A percentile compares a stretch with the other conserved stretches of the same genome.
Conservation (phyloP, 2,797 vertebrate species). For the Phalanger gymnotis region DNA sequence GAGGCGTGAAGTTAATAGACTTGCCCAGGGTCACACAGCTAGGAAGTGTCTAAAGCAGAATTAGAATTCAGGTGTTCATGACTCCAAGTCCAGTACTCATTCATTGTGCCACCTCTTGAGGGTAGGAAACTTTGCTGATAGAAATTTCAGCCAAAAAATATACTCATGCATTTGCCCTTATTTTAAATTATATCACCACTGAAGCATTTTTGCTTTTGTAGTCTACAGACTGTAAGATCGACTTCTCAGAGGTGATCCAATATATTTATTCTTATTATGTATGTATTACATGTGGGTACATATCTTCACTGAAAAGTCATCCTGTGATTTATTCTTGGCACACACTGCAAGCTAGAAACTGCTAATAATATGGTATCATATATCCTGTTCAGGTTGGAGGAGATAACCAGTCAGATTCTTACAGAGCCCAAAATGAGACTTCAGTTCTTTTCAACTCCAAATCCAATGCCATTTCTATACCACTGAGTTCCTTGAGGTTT, state of each 20-base stretch:
- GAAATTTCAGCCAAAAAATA: background rate
- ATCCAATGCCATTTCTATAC: background rate
- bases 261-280: background rate
- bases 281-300: background rate
- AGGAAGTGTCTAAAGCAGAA: background rate
- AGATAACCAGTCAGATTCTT: background rate
- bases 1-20: background rate
- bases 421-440: background rate
- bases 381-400: background rate
- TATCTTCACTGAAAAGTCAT: background rate
- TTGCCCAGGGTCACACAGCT: background rate
- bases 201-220: background rate
- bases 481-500: background rate
- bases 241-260: background rate
- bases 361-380: background rate
- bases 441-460: background rate
- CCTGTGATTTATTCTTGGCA: background rate
- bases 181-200: background rate
- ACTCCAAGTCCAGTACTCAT: background rate
- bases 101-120: background rate
- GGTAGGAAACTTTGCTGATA: background rate
- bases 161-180: background rate
- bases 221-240: background rate
- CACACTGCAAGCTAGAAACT: background rate
- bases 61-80: background rate